These are phyloP conservation scores for Eupsilia transversa DNA, from an alignment of 2,888 invertebrate genomes.

Conservation along the genomic window DNA sequence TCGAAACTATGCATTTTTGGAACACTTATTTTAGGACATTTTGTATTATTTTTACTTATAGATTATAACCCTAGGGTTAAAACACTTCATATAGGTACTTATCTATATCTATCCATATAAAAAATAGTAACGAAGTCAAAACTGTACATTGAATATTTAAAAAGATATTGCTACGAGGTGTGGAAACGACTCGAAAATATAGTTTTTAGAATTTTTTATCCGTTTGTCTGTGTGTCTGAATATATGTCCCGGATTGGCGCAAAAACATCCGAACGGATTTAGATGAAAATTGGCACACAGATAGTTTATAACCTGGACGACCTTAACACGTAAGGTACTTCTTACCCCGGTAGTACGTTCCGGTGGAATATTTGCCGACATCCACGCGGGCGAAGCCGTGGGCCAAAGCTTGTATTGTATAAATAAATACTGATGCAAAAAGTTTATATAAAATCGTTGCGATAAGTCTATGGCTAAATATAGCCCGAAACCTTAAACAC, in stretches of 20 bases:
- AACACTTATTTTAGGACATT: too few species aligned
- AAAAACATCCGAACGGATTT: neutral
- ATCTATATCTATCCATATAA: neutral
- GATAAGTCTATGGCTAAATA: conserved; percentile 1
- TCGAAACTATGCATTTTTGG: too few species aligned
- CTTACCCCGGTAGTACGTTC: too few species aligned
- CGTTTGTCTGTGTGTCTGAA: neutral
- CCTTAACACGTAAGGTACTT: neutral
- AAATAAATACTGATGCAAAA: neutral
- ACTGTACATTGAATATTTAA: neutral
- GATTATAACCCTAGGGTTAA: too few species aligned
- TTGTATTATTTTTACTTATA: too few species aligned
- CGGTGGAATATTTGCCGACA: neutral
- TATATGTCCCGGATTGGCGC: neutral
- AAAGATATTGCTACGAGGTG: neutral
- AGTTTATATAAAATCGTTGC: neutral
- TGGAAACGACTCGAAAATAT: neutral
- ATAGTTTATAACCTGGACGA: neutral
- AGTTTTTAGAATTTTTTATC: neutral
- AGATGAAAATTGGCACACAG: neutral
- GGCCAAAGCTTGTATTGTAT: neutral
- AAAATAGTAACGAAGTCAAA: neutral
- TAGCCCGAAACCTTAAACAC: neutral
- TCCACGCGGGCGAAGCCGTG: neutral
- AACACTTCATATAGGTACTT: too few species aligned